These are phyloP conservation scores for Lutjanus campechanus DNA, from an alignment of 2,797 vertebrate genomes.

Conservation along the genomic window DNA sequence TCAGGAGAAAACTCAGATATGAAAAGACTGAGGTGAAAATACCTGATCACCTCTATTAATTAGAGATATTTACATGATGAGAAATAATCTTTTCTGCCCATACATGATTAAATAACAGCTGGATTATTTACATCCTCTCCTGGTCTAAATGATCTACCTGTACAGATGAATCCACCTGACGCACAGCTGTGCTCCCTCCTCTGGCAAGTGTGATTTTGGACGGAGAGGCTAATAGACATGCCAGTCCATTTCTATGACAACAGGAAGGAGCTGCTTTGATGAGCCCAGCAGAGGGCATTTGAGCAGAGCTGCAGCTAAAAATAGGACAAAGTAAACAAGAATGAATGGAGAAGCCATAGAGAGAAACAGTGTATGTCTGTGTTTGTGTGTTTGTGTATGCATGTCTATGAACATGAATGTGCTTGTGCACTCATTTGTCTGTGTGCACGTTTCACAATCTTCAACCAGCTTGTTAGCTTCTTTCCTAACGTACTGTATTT, in stretches of 20 bases:
- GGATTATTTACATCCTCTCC: not conserved
- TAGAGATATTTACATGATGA: not conserved
- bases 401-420: not conserved
- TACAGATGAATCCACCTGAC: not conserved
- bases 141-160: not conserved
- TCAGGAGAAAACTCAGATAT: not conserved
- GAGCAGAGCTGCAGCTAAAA: slow-evolving; percentile 64
- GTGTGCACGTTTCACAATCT: not conserved
- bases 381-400: not conserved
- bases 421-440: not conserved
- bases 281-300: slow-evolving; percentile 64
- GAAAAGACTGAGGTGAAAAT: not conserved
- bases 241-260: slow-evolving; percentile 80
- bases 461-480: not conserved
- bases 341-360: slow-evolving; percentile 12
- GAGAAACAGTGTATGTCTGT: not conserved
- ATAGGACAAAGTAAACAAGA: slow-evolving; percentile 68
- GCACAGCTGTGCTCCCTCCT: slow-evolving; percentile 14
- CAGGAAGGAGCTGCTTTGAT: slow-evolving; percentile 62
- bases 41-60: not conserved
- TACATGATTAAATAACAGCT: not conserved
- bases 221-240: slow-evolving; percentile 50
- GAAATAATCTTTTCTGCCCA: not conserved
- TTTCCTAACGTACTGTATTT: not conserved
- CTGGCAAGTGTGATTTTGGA: slow-evolving; percentile 29